Percentiles rank a stretch among this genome's conserved stretches.
Evolutionary conservation across 2,797 vertebrate genomes (phyloP).

Genomic region (Gymnothorax javanicus): DNA sequence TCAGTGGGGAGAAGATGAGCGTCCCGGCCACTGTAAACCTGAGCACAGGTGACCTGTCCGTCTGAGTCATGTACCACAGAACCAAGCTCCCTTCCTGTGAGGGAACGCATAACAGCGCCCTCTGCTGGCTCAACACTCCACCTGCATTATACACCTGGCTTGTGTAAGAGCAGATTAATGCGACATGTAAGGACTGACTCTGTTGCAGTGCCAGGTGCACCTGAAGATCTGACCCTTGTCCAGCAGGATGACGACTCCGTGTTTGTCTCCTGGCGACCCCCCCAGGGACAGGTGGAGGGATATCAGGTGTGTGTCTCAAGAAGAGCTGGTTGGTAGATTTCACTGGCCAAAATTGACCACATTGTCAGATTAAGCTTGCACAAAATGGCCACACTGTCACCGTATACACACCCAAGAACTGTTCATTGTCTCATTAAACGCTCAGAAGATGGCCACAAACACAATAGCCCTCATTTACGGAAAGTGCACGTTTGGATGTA

Average conservation of each 20-base stretch:
- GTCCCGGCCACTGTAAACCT: slow-evolving; percentile 59
- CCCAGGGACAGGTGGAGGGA: slow-evolving; percentile 72
- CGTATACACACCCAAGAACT: no score
- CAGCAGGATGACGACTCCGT: slow-evolving; percentile 71
- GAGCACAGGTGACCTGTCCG: slow-evolving; percentile 73
- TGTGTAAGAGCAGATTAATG: neutral
- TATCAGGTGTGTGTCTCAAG: slow-evolving; percentile 74
- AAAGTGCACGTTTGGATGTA: no score
- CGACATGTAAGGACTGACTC: neutral
- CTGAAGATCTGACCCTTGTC: slow-evolving; percentile 73
- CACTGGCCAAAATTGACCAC: no score
- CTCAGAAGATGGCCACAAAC: no score
- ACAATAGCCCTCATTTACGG: no score
- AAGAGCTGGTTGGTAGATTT: neutral
- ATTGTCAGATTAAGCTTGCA: neutral
- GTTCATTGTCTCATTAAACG: no score
- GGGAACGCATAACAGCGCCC: neutral
- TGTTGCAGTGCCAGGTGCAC: slow-evolving; percentile 73
- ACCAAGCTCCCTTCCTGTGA: neutral
- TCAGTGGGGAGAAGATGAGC: slow-evolving; percentile 73
- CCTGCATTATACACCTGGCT: slow-evolving; percentile 20
- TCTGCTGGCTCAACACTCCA: slow-evolving; percentile 24
- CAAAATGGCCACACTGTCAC: no score
- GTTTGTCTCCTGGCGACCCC: slow-evolving; percentile 79
- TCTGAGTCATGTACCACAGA: neutral